Evolutionary conservation across 2,113 vertebrate genomes (phyloP).

Genomic region (Dipodomys merriami): DNA sequence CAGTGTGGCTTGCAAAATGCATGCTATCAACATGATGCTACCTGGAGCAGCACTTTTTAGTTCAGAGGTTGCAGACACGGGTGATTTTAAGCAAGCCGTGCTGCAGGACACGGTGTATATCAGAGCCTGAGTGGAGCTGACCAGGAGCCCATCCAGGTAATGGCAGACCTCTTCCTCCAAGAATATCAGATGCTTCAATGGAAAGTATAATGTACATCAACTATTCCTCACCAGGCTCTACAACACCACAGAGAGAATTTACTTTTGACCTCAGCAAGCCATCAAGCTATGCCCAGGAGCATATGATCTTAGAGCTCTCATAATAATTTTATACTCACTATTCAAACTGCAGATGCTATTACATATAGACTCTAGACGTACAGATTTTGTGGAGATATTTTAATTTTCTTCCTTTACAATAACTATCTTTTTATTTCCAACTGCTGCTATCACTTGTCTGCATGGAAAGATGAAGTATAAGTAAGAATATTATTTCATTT

Average conservation of each 20-base stretch:
- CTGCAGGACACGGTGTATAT: background rate
- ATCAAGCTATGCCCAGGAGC: constrained; percentile 23
- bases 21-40: background rate
- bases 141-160: background rate
- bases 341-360: constrained; percentile 52
- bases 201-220: background rate
- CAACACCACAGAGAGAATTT: background rate
- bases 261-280: background rate
- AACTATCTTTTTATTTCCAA: background rate
- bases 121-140: background rate
- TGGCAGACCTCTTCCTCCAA: background rate
- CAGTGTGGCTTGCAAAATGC: constrained; percentile 57
- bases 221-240: background rate
- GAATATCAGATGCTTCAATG: background rate
- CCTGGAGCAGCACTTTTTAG: background rate
- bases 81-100: constrained; percentile 32
- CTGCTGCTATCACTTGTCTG: background rate
- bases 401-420: constrained; percentile 40
- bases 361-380: background rate
- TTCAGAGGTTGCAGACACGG: constrained; percentile 38
- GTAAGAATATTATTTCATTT: background rate
- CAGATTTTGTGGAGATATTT: background rate
- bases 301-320: constrained; percentile 38
- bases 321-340: constrained; percentile 37
- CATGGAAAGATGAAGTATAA: background rate